Evolutionary conservation across 2,113 vertebrate genomes (phyloP), one percentile per base, ranked within the genome.

Genomic region (Azemiops feae): DNA sequence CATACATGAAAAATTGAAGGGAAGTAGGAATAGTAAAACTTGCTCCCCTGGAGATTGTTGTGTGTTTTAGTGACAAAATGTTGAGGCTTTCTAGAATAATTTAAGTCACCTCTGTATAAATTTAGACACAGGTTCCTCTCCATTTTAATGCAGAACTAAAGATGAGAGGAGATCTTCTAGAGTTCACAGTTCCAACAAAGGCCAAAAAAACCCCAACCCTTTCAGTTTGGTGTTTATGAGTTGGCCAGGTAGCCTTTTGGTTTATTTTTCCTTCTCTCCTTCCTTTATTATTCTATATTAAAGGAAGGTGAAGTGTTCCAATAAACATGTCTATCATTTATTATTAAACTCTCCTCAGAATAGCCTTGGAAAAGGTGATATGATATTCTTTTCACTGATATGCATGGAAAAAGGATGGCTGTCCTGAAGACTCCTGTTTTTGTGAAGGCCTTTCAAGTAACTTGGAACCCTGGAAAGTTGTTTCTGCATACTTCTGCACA

Each of bases 61-160:
- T 0, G 85, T 88, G 0, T 27, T 94, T 92, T 53, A 91, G 4
- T 1, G 18, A 85, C 27, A 89, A 69, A 74, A 12, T 0, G 1
- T 91, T 93, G 92, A 90, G 25, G 53, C 6, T 39, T 0, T 27
- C 52, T 94, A 81, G 53, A 91, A 57, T 9, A 95, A 94, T 57
- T 81, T 0, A 52, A 87, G 8, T 25, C 89, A 54, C 10, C 6
- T 81, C 2, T 81, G 20, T 81, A 39, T 81, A 39, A 16, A 81
- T 81, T 74, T 74, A n/a, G 69, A 34, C 34, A 34, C 69, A 74
- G n/a, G n/a, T 74, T 74, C 12, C 69, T 1, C 69, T 74, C 69
- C n/a, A 81, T 39, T 6, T 81, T 39, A 81, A 81, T 81, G 34
- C 69, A 39, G n/a, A 81, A 6, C 69, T 34, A 81, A 81, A 81